Conservation (phyloP, 2,113 vertebrate genomes). For the Heterotilapia buettikoferi region DNA sequence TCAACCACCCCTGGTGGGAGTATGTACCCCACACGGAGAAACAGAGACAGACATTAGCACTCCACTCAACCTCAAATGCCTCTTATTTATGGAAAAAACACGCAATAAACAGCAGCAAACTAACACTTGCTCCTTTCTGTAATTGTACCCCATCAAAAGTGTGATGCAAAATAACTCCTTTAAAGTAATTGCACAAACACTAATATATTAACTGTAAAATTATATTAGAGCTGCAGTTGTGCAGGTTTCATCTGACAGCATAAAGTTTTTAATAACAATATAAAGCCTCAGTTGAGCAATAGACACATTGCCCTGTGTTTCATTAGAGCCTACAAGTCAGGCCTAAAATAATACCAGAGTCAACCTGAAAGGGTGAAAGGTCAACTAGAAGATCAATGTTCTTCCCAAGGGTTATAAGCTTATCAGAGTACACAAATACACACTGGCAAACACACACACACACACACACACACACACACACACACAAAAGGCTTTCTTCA, state of each 20-base stretch:
- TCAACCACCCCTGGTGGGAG: slow-evolving; percentile 55
- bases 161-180: background rate
- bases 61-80: slow-evolving; percentile 32
- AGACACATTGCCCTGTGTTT: background rate
- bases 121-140: background rate
- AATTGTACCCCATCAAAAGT: background rate
- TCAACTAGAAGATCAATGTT: slow-evolving; percentile 14
- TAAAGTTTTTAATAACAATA: background rate
- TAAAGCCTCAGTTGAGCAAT: background rate
- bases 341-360: background rate
- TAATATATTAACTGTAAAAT: background rate
- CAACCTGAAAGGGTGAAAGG: slow-evolving; percentile 15
- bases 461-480: background rate
- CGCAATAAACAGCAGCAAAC: background rate
- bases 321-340: background rate
- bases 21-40: slow-evolving; percentile 51
- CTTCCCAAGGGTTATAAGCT: background rate
- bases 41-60: slow-evolving; percentile 60
- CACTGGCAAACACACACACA: background rate
- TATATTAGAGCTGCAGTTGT: background rate
- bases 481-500: background rate
- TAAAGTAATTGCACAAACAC: background rate
- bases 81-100: slow-evolving; percentile 13
- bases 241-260: background rate
- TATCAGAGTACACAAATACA: slow-evolving; percentile 1